A percentile compares a stretch with the other conserved stretches of the same genome.
Conservation (phyloP, 2,888 invertebrate species). For the Leptinotarsa rubiginosa region DNA sequence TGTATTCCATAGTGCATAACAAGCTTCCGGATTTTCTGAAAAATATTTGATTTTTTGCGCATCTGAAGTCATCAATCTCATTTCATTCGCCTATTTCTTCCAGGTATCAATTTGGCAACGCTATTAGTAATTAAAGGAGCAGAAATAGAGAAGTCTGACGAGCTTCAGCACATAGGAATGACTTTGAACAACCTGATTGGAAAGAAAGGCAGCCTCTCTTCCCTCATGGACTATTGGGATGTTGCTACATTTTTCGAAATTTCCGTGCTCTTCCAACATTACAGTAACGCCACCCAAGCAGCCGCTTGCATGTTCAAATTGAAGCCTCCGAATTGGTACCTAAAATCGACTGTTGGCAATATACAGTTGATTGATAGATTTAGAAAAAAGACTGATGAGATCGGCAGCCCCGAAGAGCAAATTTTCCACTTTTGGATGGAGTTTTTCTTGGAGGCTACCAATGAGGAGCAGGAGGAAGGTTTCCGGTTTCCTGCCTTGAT, state of each 20-base stretch:
- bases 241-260: slow-evolving; percentile 99
- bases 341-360: slow-evolving; percentile 77
- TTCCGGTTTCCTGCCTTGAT: slow-evolving; percentile 93
- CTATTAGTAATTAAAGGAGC: slow-evolving; percentile 96
- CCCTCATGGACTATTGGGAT: slow-evolving; percentile 98
- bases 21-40: no score
- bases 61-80: neutral
- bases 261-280: slow-evolving; percentile 96
- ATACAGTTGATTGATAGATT: slow-evolving; percentile 85
- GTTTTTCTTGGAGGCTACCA: slow-evolving; percentile 95
- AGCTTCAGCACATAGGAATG: slow-evolving; percentile 92
- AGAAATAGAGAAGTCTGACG: slow-evolving; percentile 91
- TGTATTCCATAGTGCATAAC: no score
- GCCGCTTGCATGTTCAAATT: slow-evolving; percentile 87
- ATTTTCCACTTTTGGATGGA: slow-evolving; percentile 97
- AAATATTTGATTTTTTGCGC: neutral
- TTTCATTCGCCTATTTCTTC: neutral
- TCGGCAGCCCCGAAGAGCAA: slow-evolving; percentile 83
- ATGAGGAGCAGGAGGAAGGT: slow-evolving; percentile 80
- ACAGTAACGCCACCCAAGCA: slow-evolving; percentile 95
- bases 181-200: slow-evolving; percentile 97
- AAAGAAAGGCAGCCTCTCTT: slow-evolving; percentile 93
- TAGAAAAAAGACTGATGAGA: slow-evolving; percentile 83
- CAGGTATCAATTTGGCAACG: slow-evolving; percentile 94
- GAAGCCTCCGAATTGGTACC: slow-evolving; percentile 92